Conservation (phyloP, 2,888 invertebrate genomes). For the Dicranocentrus wangi region DNA sequence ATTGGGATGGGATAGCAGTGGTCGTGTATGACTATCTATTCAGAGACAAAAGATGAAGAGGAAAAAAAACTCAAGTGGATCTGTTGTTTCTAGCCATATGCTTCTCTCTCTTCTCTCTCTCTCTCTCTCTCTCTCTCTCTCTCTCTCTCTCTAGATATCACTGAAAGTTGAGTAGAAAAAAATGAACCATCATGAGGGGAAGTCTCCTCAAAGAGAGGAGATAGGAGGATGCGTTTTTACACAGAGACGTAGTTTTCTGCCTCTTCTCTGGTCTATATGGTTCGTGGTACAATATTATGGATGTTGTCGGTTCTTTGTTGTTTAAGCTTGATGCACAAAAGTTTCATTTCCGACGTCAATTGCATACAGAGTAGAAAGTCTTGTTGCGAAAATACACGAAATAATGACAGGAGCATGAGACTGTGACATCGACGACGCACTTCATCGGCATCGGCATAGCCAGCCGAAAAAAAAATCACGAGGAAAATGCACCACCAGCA, state of each 20-base stretch:
- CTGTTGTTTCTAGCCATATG: too few species aligned
- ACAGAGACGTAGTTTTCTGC: too few species aligned
- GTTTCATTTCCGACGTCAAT: background rate
- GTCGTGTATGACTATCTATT: background rate
- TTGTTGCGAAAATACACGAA: background rate
- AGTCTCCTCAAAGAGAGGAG: too few species aligned
- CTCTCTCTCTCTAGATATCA: too few species aligned
- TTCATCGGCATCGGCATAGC: background rate
- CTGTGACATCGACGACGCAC: background rate
- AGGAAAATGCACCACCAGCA: background rate
- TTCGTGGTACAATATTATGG: too few species aligned
- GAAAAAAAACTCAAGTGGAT: too few species aligned
- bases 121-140: too few species aligned
- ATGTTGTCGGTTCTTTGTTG: background rate
- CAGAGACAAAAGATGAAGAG: background rate
- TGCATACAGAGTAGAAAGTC: background rate
- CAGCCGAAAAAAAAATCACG: background rate
- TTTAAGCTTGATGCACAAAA: background rate
- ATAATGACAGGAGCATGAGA: slow-evolving; percentile 3
- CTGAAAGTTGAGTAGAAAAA: too few species aligned
- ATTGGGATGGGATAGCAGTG: background rate
- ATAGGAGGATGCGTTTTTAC: too few species aligned
- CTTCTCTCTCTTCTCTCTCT: too few species aligned
- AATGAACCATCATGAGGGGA: too few species aligned
- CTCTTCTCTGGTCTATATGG: too few species aligned